phyloP scores from a whole-genome alignment of 2,113 vertebrate species.

The Neodon shergylaensis region DNA sequence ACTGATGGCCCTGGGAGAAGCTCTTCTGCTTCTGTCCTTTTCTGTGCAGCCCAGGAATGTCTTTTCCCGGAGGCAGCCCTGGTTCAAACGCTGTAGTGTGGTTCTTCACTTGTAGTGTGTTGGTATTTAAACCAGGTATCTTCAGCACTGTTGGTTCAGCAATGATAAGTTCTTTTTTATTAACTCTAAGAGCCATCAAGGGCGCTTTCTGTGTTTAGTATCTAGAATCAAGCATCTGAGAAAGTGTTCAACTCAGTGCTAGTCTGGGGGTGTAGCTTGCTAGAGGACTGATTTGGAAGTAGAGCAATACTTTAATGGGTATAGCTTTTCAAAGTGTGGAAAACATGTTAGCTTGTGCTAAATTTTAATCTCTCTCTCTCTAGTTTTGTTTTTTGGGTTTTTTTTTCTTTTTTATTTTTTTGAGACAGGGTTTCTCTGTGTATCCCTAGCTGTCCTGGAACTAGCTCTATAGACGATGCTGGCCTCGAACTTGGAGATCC shows the following conservation, averaged over 20 bases:
- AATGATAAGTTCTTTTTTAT: background rate
- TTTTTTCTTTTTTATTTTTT: background rate
- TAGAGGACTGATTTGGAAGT: background rate
- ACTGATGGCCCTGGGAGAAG: background rate
- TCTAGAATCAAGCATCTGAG: background rate
- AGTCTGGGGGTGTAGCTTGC: background rate
- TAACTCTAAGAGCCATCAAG: background rate
- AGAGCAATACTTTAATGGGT: background rate
- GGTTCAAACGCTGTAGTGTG: too few relatives aligned
- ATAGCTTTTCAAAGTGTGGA: background rate
- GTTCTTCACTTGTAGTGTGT: background rate
- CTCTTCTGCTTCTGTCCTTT: background rate
- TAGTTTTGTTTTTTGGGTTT: background rate
- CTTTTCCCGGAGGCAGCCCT: too few relatives aligned
- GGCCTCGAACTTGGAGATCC: background rate
- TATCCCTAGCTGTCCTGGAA: background rate
- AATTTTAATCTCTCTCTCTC: background rate
- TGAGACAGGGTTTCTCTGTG: background rate
- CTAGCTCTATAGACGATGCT: background rate
- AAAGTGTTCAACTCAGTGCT: fast-evolving
- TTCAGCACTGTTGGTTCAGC: background rate
- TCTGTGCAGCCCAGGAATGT: background rate
- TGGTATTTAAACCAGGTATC: background rate
- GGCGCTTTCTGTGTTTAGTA: background rate
- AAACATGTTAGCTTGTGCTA: too few relatives aligned